Evolutionary conservation across 2,888 invertebrate genomes (phyloP).

Genomic region (Hoplodrina blanda): DNA sequence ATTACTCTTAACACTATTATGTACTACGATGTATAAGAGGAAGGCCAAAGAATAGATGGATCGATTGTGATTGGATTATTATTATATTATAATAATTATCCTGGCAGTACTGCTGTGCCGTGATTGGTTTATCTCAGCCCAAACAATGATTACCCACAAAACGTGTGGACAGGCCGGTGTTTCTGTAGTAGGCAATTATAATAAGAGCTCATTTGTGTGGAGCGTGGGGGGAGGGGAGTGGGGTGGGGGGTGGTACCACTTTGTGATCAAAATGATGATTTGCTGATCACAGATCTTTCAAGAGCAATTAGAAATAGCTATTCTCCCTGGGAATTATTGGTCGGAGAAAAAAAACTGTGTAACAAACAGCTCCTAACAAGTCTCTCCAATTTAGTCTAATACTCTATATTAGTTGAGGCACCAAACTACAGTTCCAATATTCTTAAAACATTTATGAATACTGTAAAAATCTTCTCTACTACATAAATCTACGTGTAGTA

Average conservation of each 20-base stretch:
- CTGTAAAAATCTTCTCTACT: slow-evolving; percentile 49
- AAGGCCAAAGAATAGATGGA: too few relatives aligned
- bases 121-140: too few relatives aligned
- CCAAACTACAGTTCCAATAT: slow-evolving; percentile 51
- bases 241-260: neutral
- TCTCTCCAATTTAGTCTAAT: slow-evolving; percentile 54
- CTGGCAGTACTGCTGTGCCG: too few relatives aligned
- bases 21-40: too few relatives aligned
- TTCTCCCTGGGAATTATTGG: slow-evolving; percentile 4
- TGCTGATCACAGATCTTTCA: slow-evolving; percentile 2
- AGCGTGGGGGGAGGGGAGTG: neutral
- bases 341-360: slow-evolving; percentile 1
- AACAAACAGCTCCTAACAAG: slow-evolving; percentile 3
- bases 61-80: too few relatives aligned
- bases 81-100: too few relatives aligned
- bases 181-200: neutral
- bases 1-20: neutral
- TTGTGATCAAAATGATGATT: neutral
- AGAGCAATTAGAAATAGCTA: slow-evolving; percentile 20
- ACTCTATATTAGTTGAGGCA: slow-evolving; percentile 51
- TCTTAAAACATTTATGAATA: slow-evolving; percentile 44
- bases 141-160: neutral
- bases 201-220: neutral
- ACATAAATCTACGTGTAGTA: slow-evolving; percentile 42
- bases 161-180: neutral